Evolutionary conservation across 2,113 vertebrate species (phyloP).

Genomic region (Eudyptes chrysolophus): DNA sequence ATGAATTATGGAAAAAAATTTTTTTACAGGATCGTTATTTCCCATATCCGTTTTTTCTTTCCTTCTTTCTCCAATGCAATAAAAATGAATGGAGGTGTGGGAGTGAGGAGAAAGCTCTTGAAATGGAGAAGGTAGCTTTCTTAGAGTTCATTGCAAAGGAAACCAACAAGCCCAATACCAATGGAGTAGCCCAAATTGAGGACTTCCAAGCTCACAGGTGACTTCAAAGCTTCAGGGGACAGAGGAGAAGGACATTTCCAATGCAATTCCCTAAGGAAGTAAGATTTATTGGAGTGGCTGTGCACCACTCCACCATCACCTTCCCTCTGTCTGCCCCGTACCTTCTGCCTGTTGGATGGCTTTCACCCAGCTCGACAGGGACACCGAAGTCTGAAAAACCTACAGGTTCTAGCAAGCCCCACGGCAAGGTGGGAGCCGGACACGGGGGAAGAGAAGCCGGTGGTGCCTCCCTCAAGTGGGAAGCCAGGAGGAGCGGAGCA

Average conservation of each 20-base stretch:
- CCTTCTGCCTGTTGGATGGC: neutral
- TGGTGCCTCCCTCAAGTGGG: fast-evolving
- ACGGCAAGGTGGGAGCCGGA: fast-evolving
- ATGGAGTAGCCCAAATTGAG: neutral
- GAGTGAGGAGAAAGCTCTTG: neutral
- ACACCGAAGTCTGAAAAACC: neutral
- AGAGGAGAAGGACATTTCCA: neutral
- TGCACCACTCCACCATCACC: neutral
- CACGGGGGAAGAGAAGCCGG: fast-evolving
- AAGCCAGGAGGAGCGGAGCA: neutral
- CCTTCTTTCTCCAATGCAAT: neutral
- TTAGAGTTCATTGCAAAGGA: neutral
- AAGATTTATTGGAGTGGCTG: neutral
- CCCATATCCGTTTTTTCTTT: neutral
- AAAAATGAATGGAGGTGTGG: neutral
- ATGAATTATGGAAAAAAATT: neutral
- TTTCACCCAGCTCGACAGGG: neutral
- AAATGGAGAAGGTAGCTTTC: neutral
- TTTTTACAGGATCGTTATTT: neutral
- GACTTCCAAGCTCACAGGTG: neutral
- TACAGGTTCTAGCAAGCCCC: neutral
- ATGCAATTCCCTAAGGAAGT: neutral
- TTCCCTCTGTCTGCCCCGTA: neutral
- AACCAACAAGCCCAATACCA: neutral
- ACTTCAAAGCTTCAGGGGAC: neutral